Base-by-base conservation (phyloP, 35 echinoderm and acorn worm species). In the Ophioderma brevispina region DNA sequence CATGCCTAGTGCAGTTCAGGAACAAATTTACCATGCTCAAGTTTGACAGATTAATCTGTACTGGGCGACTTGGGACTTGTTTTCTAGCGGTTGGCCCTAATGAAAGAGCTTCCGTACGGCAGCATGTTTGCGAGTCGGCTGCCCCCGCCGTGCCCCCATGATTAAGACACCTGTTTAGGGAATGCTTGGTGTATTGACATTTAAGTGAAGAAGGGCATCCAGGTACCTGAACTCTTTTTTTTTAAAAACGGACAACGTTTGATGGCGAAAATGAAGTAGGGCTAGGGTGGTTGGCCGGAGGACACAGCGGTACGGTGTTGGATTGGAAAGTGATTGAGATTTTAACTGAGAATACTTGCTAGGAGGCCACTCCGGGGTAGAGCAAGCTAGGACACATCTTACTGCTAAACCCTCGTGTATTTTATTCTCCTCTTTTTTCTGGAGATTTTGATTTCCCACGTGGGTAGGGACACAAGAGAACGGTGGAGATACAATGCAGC, bases 11-110 rank as follows among this genome's bases (percentile, higher is more conserved):
- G 28, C 15, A 30, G n/a, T 70, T 70, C 59, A 70, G 59, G n/a
- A 70, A 70, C 59, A 70, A 70, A 70, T 70, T 70, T 70, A 25
- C 17, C 28, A 13, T 6, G 28, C 17, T 70, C 59, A 25, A 70
- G 59, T 70, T 70, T 70, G 59, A 70, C 59, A 70, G 5, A 70
- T 70, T 70, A 70, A 70, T 70, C 59, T 70, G 28, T 25, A 70
- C 6, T 70, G 1, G 23, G 59, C 59, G 23, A 70, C 59, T 70
- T 70, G 59, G 59, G 59, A 70, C 59, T 70, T 70, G 59, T 70
- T 70, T 70, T 70, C 17, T 70, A 25, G 28, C 59, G 59, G 59
- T 70, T 30, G 59, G 3, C 28, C 28, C 6, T 70, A 70, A 70
- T 70, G 59, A 70, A 70, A 70, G 59, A 70, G 59, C 59, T 70